phyloP scores from a whole-genome alignment of 2,888 invertebrate species.

The Pandemis cinnamomeana region DNA sequence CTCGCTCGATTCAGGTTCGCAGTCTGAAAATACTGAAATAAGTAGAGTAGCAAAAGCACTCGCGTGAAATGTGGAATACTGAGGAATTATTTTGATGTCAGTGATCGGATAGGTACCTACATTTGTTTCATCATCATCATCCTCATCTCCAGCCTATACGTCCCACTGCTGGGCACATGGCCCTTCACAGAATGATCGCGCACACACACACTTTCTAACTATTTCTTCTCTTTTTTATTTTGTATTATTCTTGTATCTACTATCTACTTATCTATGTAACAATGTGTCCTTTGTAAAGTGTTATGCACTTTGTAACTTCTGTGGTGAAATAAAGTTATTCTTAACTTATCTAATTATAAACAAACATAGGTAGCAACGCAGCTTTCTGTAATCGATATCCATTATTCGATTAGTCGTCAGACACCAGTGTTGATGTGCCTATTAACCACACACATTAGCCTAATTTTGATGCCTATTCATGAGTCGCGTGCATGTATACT shows the following conservation, averaged over 20 bases:
- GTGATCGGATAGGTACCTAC: neutral
- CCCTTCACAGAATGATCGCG: too few relatives aligned
- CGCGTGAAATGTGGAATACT: neutral
- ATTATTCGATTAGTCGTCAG: conserved; percentile 36
- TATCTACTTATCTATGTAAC: too few relatives aligned
- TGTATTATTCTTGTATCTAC: too few relatives aligned
- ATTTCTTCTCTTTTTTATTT: too few relatives aligned
- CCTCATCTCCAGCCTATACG: too few relatives aligned
- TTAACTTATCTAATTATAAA: neutral
- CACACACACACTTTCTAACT: too few relatives aligned
- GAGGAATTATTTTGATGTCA: neutral
- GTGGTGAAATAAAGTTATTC: too few relatives aligned
- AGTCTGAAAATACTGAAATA: neutral
- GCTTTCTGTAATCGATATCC: conserved; percentile 29
- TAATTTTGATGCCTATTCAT: conserved; percentile 39
- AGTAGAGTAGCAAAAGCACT: neutral
- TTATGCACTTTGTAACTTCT: too few relatives aligned
- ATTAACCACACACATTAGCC: conserved; percentile 38
- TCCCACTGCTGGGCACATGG: too few relatives aligned
- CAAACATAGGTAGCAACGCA: neutral
- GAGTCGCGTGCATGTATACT: conserved; percentile 4
- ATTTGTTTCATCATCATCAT: neutral
- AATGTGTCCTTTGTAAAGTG: too few relatives aligned
- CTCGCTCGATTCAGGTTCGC: conserved; percentile 19
- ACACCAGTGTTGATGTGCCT: conserved; percentile 31